phyloP scores from a whole-genome alignment of 1,140 invertebrate genomes.

The Papilio xuthus region DNA sequence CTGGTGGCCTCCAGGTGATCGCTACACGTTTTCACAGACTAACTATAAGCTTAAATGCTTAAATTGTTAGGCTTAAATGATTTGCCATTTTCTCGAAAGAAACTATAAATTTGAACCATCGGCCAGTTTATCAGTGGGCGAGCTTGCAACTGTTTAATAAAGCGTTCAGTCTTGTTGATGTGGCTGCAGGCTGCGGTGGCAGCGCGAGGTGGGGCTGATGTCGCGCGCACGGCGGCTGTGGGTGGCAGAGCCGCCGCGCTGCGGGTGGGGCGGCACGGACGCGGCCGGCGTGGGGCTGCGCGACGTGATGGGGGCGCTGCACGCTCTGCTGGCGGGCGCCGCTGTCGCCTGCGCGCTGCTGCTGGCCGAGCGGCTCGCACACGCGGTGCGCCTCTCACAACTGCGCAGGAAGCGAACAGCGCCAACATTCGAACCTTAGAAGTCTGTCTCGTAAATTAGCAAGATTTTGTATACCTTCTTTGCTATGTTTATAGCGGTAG shows the following conservation, averaged over 20 bases:
- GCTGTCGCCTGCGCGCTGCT: slow-evolving; percentile 39
- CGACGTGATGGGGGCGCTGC: slow-evolving; percentile 76
- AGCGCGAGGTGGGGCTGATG: slow-evolving; percentile 67
- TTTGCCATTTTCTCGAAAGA: no score
- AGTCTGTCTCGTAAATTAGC: no score
- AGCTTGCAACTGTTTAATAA: no score
- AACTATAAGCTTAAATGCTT: neutral
- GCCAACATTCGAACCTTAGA: no score
- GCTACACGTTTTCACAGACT: neutral
- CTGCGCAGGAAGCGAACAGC: neutral
- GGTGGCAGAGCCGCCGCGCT: slow-evolving; percentile 74
- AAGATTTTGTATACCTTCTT: no score
- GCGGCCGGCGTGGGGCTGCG: slow-evolving; percentile 79
- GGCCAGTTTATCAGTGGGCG: neutral
- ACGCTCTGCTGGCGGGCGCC: slow-evolving; percentile 55
- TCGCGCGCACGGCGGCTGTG: slow-evolving; percentile 59
- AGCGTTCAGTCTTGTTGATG: neutral
- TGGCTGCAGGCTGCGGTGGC: slow-evolving; percentile 63
- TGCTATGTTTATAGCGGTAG: no score
- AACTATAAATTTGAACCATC: neutral
- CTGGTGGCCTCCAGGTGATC: slow-evolving; percentile 79
- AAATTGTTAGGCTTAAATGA: no score
- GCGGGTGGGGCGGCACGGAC: slow-evolving; percentile 71
- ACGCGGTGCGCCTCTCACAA: slow-evolving; percentile 39
- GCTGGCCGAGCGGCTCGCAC: slow-evolving; percentile 44